Conservation (phyloP, 2,888 invertebrate genomes). For the Linyphia triangularis region DNA sequence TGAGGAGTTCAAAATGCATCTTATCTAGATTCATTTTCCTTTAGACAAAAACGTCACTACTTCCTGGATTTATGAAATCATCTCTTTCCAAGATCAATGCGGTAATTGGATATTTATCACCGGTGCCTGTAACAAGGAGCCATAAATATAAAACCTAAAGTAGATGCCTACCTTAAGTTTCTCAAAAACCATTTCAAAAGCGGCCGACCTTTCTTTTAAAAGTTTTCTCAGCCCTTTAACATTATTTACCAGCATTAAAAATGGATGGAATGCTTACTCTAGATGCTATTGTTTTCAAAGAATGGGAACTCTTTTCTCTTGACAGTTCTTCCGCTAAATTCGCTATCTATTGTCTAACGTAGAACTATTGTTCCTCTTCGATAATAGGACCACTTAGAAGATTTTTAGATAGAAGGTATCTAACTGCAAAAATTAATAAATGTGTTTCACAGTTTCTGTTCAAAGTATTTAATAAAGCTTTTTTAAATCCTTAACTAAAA, state of each 20-base stretch:
- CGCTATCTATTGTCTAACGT: slow-evolving; percentile 42
- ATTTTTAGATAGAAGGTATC: neutral
- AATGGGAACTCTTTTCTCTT: slow-evolving; percentile 57
- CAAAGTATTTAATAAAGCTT: too few species aligned
- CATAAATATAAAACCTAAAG: slow-evolving; percentile 52
- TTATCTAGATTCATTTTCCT: too few species aligned
- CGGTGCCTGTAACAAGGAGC: slow-evolving; percentile 19
- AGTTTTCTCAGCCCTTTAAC: slow-evolving; percentile 2
- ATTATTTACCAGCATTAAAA: slow-evolving; percentile 66
- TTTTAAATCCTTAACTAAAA: too few species aligned
- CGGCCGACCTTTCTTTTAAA: slow-evolving; percentile 33
- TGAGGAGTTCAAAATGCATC: too few species aligned
- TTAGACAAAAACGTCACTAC: slow-evolving; percentile 13
- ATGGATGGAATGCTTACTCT: slow-evolving; percentile 38
- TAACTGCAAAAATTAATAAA: too few species aligned
- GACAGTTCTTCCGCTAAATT: slow-evolving; percentile 38
- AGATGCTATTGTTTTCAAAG: slow-evolving; percentile 37
- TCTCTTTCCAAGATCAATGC: neutral
- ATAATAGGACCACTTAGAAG: slow-evolving; percentile 28
- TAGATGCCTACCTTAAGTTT: neutral
- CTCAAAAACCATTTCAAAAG: slow-evolving; percentile 34
- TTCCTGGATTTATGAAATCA: neutral
- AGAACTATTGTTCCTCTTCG: slow-evolving; percentile 49
- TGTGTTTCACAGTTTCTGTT: too few species aligned
- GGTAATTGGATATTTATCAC: slow-evolving; percentile 57